Evolutionary conservation across 2,113 vertebrate species (phyloP).

Genomic region (Elephas maximus): DNA sequence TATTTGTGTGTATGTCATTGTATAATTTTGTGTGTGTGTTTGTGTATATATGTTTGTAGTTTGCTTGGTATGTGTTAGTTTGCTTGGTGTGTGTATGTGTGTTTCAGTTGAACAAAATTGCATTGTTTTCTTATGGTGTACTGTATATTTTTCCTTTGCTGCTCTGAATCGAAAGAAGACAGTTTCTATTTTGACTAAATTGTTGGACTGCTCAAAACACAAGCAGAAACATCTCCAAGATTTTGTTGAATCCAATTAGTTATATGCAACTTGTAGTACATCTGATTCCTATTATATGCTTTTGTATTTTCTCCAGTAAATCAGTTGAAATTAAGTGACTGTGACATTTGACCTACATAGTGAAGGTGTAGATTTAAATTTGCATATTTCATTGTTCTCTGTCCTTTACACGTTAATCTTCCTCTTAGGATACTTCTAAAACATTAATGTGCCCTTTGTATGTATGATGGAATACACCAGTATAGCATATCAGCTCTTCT

Average conservation of each 20-base stretch:
- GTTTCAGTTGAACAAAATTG: slow-evolving; percentile 72
- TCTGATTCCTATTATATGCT: slow-evolving; percentile 80
- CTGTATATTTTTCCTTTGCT: slow-evolving; percentile 76
- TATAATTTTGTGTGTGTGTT: slow-evolving; percentile 69
- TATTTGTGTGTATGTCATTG: slow-evolving; percentile 69
- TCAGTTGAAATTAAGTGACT: slow-evolving; percentile 81
- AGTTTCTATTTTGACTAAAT: slow-evolving; percentile 76
- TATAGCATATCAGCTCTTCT: background rate
- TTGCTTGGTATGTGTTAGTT: slow-evolving; percentile 79
- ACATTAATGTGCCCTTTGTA: slow-evolving; percentile 42
- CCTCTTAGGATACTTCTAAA: slow-evolving; percentile 30
- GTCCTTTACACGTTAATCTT: slow-evolving; percentile 64
- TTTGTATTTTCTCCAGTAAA: slow-evolving; percentile 83
- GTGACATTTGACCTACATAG: slow-evolving; percentile 83
- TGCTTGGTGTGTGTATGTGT: slow-evolving; percentile 76
- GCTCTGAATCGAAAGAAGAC: slow-evolving; percentile 67
- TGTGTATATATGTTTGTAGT: slow-evolving; percentile 78
- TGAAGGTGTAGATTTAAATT: slow-evolving; percentile 80
- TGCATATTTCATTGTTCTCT: slow-evolving; percentile 76
- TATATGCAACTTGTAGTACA: slow-evolving; percentile 79
- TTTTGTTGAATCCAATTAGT: slow-evolving; percentile 83
- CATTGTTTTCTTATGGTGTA: slow-evolving; percentile 77
- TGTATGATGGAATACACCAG: background rate
- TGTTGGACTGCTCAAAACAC: slow-evolving; percentile 63
- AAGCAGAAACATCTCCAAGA: slow-evolving; percentile 77